These are phyloP conservation scores for Molanna angustata DNA, from an alignment of 2,888 invertebrate species.

Conservation along the genomic window DNA sequence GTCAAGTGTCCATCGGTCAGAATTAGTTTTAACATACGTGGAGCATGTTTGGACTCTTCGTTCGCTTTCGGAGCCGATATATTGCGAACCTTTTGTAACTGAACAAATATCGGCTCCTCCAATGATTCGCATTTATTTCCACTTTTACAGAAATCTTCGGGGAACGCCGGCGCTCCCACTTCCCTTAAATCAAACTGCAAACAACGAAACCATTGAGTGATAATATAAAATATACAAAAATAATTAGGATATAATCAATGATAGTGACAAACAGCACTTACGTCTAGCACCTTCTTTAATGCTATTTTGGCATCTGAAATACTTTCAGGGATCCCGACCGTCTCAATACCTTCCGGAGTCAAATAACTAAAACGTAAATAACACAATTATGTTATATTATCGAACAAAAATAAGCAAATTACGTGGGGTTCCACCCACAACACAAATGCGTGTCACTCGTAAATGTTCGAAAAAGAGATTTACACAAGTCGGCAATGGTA, in stretches of 20 bases:
- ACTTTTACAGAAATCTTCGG: slow-evolving; percentile 64
- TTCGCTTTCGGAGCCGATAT: slow-evolving; percentile 88
- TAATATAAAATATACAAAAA: slow-evolving; percentile 18
- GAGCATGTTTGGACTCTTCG: slow-evolving; percentile 79
- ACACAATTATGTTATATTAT: slow-evolving; percentile 35
- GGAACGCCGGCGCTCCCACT: slow-evolving; percentile 71
- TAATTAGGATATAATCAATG: not conserved
- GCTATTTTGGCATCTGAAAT: slow-evolving; percentile 62
- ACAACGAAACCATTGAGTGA: slow-evolving; percentile 25
- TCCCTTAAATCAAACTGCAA: slow-evolving; percentile 75
- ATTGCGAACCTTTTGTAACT: slow-evolving; percentile 85
- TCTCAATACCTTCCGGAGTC: slow-evolving; percentile 67
- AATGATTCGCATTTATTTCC: slow-evolving; percentile 46
- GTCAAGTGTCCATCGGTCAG: slow-evolving; percentile 81
- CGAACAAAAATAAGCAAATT: slow-evolving; percentile 16
- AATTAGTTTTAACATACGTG: slow-evolving; percentile 79
- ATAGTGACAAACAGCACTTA: slow-evolving; percentile 47
- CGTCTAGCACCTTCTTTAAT: slow-evolving; percentile 66
- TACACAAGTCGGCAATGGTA: too few species aligned
- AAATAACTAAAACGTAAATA: slow-evolving; percentile 61
- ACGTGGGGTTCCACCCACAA: slow-evolving; percentile 21
- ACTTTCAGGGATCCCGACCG: slow-evolving; percentile 62
- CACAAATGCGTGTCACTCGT: slow-evolving; percentile 13
- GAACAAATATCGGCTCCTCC: slow-evolving; percentile 68
- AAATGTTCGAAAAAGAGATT: slow-evolving; percentile 22